Base-by-base conservation (phyloP, 2,888 invertebrate species). In the Hypomecis atomaria region DNA sequence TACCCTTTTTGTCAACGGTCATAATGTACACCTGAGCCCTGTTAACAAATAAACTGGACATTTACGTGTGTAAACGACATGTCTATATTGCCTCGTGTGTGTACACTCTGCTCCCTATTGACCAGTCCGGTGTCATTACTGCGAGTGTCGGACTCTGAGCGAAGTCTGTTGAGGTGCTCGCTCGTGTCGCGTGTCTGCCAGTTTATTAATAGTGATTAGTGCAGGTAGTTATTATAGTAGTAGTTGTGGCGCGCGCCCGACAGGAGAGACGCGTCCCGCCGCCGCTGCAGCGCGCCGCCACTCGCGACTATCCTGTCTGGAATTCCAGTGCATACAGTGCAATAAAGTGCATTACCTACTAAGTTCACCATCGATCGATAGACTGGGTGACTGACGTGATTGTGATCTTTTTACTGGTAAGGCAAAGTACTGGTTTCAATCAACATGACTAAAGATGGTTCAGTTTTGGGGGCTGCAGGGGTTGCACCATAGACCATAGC, bases 191-290 rank as follows among this genome's bases (percentile, higher is more conserved):
- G 66, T 66, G 64, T 62, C 59, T 59, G 53, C 47, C 45, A 50
- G 63, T 69, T 60, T 73, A 74, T 50, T 61, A 66, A 69, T 71
- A 69, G 70, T 67, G 23, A 38, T 63, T 66, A 62, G 66, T 66
- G 44, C 66, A 70, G 66, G 69, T 69, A 60, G 68, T 55, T 55
- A 55, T 53, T 49, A 53, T 49, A 53, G 62, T 54, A 65, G 64
- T 57, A 54, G 54, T 53, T 50, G 60, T 43, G 38, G 66, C 54
- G 57, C 62, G 69, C 40, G 58, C 37, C 13, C 38, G 66, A 48
- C 43, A 59, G 54, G 64, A 38, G 47, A 40, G 49, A 38, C 53
- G 44, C 40, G 9, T 47, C 37, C 37, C 36, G 45, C 40, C 45
- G 49, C 36, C 40, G 54, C 49, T 43, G 59, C 33, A 47, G 33